Percentiles rank a stretch among this genome's conserved stretches.
These are phyloP conservation scores for Cenopis cana DNA, from an alignment of 2,888 invertebrate species.

Conservation along the genomic window DNA sequence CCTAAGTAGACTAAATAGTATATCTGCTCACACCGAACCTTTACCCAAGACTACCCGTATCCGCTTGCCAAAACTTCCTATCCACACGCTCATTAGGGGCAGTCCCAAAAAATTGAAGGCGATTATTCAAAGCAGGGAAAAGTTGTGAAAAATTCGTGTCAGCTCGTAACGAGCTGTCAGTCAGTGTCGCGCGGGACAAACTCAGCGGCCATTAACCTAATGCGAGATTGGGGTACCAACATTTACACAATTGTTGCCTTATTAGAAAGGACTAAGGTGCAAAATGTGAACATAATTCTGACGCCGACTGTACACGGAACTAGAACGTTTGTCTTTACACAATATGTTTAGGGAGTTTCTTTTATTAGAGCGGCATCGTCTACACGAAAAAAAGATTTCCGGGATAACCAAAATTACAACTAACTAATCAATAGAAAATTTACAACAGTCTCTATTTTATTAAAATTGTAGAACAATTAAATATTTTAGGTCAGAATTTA, in stretches of 20 bases:
- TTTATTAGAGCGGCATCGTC: too few relatives aligned
- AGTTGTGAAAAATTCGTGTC: conserved; percentile 49
- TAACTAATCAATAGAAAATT: too few relatives aligned
- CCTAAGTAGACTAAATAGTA: too few relatives aligned
- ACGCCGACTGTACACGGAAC: neutral
- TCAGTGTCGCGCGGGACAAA: conserved; percentile 45
- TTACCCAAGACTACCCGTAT: neutral
- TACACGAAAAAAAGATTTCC: too few relatives aligned
- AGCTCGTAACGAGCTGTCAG: conserved; percentile 48
- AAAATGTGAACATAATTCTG: too few relatives aligned
- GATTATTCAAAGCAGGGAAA: conserved; percentile 47
- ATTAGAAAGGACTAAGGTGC: neutral
- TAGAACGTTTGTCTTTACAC: neutral
- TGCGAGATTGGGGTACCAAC: neutral
- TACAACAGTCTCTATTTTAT: too few relatives aligned
- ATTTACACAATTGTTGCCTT: neutral
- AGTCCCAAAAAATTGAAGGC: conserved; percentile 52
- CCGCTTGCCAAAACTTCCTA: conserved; percentile 13
- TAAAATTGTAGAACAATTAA: too few relatives aligned
- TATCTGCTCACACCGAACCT: neutral
- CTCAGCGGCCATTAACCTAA: conserved; percentile 51
- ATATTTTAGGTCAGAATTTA: too few relatives aligned
- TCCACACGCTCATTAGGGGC: conserved; percentile 48
- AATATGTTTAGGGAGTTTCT: too few relatives aligned
- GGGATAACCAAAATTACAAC: too few relatives aligned